Conservation (phyloP, 2,888 invertebrate species). For the Erebia ligea region DNA sequence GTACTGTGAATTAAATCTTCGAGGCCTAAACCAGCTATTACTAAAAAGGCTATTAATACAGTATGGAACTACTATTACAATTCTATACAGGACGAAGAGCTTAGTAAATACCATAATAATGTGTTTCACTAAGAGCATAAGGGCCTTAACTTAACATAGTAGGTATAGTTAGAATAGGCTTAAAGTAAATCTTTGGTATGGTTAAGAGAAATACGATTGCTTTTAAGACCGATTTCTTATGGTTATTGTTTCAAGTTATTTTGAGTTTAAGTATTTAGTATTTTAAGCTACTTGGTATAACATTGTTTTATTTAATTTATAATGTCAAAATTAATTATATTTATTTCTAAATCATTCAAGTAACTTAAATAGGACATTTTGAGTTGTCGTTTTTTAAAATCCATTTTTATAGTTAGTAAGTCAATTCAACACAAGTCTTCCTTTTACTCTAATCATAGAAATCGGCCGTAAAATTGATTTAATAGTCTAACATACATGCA, state of each 20-base stretch:
- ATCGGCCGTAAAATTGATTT: not conserved
- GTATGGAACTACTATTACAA: slow-evolving; percentile 16
- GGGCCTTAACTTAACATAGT: not conserved
- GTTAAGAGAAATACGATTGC: not conserved
- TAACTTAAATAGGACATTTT: too few species aligned
- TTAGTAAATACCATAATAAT: slow-evolving; percentile 11
- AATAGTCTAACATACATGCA: slow-evolving; percentile 1
- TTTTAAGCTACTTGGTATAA: not conserved
- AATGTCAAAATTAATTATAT: too few species aligned
- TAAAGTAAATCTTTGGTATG: slow-evolving; percentile 14
- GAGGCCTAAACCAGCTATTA: slow-evolving; percentile 8
- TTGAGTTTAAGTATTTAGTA: not conserved
- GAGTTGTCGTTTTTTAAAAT: too few species aligned
- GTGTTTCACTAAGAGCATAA: slow-evolving; percentile 5
- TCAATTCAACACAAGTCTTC: not conserved
- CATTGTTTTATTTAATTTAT: too few species aligned
- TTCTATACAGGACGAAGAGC: slow-evolving; percentile 25
- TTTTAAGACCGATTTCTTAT: slow-evolving; percentile 1
- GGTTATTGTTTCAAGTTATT: not conserved
- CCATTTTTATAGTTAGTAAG: too few species aligned
- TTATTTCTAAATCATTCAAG: too few species aligned
- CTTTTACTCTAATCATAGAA: not conserved
- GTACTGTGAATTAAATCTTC: not conserved
- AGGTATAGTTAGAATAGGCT: slow-evolving; percentile 2
- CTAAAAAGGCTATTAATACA: slow-evolving; percentile 15